Conservation (phyloP, 2,113 vertebrate genomes). For the Alaudala cheleensis region DNA sequence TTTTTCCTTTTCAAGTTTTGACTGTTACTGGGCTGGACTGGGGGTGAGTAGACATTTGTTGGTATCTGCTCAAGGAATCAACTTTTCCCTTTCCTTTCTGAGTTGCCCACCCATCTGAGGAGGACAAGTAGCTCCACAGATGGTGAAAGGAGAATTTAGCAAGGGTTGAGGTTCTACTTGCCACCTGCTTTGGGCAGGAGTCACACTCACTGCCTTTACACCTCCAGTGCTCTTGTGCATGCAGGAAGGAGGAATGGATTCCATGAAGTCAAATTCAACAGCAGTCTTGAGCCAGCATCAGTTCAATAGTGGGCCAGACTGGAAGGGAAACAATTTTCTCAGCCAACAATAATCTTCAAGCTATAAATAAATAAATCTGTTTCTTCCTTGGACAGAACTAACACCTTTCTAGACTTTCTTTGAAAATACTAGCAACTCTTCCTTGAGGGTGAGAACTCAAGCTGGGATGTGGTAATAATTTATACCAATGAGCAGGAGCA, state of each 20-base stretch:
- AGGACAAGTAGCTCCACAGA: background rate
- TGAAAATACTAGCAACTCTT: background rate
- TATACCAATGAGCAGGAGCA: background rate
- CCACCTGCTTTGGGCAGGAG: background rate
- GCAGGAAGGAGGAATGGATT: background rate
- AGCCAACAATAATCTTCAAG: background rate
- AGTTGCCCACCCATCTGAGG: background rate
- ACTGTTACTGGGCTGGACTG: background rate
- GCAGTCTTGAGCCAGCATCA: background rate
- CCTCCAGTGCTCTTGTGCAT: background rate
- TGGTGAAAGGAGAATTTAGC: background rate
- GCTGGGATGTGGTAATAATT: background rate
- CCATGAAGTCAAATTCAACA: background rate
- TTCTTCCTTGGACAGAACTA: conserved; percentile 20
- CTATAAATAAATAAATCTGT: conserved; percentile 31
- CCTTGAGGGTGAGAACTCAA: background rate
- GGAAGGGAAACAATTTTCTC: background rate
- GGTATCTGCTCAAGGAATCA: background rate
- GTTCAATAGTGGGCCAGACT: background rate
- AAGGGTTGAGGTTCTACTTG: background rate
- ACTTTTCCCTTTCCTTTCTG: background rate
- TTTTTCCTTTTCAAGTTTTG: conserved; percentile 10
- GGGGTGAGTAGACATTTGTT: background rate
- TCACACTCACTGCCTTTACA: background rate
- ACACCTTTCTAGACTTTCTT: conserved; percentile 15